Conservation (phyloP, 2,113 vertebrate genomes). For the Bombycilla garrulus region DNA sequence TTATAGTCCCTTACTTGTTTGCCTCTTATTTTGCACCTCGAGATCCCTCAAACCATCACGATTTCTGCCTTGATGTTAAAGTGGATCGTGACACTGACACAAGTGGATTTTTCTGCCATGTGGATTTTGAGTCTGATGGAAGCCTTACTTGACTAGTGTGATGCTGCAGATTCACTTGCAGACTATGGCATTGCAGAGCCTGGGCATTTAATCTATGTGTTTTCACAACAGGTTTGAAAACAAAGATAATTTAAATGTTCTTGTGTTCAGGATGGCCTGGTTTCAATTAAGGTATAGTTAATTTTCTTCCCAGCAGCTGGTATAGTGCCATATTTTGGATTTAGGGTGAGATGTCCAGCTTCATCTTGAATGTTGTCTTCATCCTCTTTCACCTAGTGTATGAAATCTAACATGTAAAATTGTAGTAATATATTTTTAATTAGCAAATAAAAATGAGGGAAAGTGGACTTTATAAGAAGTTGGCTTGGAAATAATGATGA, state of each 20-base stretch:
- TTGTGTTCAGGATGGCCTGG: background rate
- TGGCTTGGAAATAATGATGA: background rate
- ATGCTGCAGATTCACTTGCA: background rate
- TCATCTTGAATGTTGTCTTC: background rate
- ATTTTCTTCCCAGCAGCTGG: background rate
- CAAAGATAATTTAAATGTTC: background rate
- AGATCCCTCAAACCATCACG: too few species aligned
- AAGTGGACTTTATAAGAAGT: background rate
- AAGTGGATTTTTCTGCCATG: too few species aligned
- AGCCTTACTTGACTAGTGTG: background rate
- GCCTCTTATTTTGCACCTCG: too few species aligned
- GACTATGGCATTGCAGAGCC: background rate
- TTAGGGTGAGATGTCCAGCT: background rate
- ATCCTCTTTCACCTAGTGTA: background rate
- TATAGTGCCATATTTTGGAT: background rate
- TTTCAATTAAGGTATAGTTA: background rate
- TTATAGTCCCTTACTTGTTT: too few species aligned
- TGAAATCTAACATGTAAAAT: background rate
- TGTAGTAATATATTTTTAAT: background rate
- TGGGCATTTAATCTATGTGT: background rate
- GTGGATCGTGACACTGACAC: too few species aligned
- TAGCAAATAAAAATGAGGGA: background rate
- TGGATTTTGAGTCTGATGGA: background rate
- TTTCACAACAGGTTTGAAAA: background rate
- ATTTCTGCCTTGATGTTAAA: too few species aligned